These are phyloP conservation scores for Geodia barretti DNA, from an alignment of 37 sponge, comb jelly and placozoan genomes.

Conservation along the genomic window DNA sequence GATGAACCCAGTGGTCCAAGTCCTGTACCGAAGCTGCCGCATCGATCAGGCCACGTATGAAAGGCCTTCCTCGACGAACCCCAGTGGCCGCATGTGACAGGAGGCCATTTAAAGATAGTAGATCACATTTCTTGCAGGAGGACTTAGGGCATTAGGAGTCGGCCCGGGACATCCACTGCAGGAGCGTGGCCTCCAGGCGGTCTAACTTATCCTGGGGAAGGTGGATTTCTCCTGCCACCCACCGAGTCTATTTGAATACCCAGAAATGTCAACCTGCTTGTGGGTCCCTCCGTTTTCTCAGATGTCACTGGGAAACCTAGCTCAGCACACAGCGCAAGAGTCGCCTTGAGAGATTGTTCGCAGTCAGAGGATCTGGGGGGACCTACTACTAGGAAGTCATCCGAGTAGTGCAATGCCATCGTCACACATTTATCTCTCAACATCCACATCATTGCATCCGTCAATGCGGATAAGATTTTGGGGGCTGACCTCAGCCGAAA, in stretches of 20 bases:
- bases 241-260: conserved; percentile 45
- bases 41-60: conserved; percentile 10
- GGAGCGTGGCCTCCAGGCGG: neutral
- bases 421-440: too few relatives aligned
- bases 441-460: too few relatives aligned
- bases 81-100: conserved; percentile 39
- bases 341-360: neutral
- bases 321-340: conserved; percentile 1
- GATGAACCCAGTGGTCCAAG: conserved; percentile 38
- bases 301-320: conserved; percentile 44
- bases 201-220: conserved; percentile 51
- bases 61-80: conserved; percentile 43
- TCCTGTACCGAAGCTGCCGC: conserved; percentile 24
- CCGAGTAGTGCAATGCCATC: too few relatives aligned
- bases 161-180: conserved; percentile 1
- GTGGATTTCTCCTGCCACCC: conserved; percentile 12
- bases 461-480: too few relatives aligned
- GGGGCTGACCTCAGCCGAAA: too few relatives aligned
- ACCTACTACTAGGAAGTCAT: conserved; percentile 46
- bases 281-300: conserved; percentile 55
- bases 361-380: conserved; percentile 25
- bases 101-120: conserved; percentile 25
- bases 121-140: conserved; percentile 17
- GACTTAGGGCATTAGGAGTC: too few relatives aligned
- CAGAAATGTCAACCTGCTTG: conserved; percentile 17